These are phyloP conservation scores for Nymphalis polychloros DNA, from an alignment of 2,888 invertebrate genomes.

Conservation along the genomic window DNA sequence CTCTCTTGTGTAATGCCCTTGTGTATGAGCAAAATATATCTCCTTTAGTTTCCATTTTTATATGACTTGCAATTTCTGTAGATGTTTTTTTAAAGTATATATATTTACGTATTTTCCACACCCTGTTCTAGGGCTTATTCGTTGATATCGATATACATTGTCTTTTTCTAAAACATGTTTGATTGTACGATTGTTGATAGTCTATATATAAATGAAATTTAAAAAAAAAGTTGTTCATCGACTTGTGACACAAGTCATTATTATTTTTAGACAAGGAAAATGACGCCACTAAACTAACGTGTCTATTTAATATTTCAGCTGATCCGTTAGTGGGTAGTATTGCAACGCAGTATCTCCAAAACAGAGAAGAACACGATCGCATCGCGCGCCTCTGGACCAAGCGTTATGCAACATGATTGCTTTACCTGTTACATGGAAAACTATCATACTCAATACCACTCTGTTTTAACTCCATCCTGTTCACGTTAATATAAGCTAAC, in stretches of 20 bases:
- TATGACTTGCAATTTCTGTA: no score
- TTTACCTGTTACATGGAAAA: constrained; percentile 46
- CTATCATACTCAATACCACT: constrained; percentile 71
- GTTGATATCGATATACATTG: no score
- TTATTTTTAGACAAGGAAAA: not conserved
- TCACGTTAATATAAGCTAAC: constrained; percentile 36
- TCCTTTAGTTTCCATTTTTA: no score
- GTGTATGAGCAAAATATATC: no score
- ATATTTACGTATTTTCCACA: no score
- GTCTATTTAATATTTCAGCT: constrained; percentile 80
- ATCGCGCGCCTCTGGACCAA: constrained; percentile 99
- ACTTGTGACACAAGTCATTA: not conserved
- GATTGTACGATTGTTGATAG: no score
- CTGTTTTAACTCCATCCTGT: constrained; percentile 72
- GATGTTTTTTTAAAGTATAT: no score
- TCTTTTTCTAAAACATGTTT: no score
- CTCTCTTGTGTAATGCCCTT: no score
- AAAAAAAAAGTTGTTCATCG: no score
- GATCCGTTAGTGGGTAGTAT: constrained; percentile 99
- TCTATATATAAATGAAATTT: no score
- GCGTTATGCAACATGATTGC: constrained; percentile 95
- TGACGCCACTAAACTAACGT: not conserved
- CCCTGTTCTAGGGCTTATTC: no score
- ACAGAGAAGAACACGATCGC: constrained; percentile 98
- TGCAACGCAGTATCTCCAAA: constrained; percentile 98